phyloP scores from a whole-genome alignment of 2,113 vertebrate species.

The Hippocampus mohnikei region DNA sequence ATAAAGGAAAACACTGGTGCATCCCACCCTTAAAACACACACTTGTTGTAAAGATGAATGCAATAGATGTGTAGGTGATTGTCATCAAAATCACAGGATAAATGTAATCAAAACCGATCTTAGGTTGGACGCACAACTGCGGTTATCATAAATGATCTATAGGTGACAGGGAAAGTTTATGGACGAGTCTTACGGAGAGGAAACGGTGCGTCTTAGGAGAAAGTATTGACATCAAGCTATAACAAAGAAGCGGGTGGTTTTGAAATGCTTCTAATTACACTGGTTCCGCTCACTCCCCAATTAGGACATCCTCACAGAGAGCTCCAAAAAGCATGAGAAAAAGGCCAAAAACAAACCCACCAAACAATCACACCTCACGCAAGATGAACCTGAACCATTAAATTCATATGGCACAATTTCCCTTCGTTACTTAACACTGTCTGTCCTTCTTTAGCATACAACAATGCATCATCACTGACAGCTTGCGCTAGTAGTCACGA shows the following conservation, averaged over 20 bases:
- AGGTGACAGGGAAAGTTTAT: conserved; percentile 43
- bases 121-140: conserved; percentile 42
- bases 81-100: conserved; percentile 46
- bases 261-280: conserved; percentile 47
- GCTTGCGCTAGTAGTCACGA: conserved; percentile 28
- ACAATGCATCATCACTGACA: conserved; percentile 19
- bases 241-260: conserved; percentile 45
- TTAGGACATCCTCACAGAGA: conserved; percentile 11
- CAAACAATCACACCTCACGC: conserved; percentile 58
- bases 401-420: conserved; percentile 58
- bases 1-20: conserved; percentile 13
- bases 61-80: conserved; percentile 22
- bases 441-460: conserved; percentile 21
- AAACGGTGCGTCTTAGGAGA: conserved; percentile 55
- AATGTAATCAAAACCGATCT: conserved; percentile 47
- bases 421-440: conserved; percentile 25
- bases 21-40: conserved; percentile 9
- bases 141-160: conserved; percentile 33
- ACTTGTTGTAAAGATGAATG: conserved; percentile 15
- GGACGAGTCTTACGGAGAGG: conserved; percentile 38
- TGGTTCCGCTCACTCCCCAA: conserved; percentile 11
- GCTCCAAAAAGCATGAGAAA: conserved; percentile 41
- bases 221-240: conserved; percentile 65
- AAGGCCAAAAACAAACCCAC: conserved; percentile 43
- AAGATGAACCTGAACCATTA: conserved; percentile 54